These are phyloP conservation scores for Apamea epomidion DNA, from an alignment of 2,888 invertebrate genomes.

Conservation along the genomic window DNA sequence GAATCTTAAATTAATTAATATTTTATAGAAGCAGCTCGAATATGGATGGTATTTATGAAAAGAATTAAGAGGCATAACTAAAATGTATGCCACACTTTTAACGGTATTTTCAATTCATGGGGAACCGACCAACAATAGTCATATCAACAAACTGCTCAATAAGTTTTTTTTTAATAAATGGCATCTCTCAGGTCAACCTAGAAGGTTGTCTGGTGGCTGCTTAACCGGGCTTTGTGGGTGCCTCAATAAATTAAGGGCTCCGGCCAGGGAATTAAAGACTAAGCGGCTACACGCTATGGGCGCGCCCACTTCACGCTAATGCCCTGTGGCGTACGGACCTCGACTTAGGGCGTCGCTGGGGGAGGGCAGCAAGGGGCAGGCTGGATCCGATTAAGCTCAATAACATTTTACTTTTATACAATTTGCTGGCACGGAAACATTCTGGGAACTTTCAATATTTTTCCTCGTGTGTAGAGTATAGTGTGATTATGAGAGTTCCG, in stretches of 20 bases:
- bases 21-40: conserved; percentile 11
- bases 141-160: conserved; percentile 65
- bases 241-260: neutral
- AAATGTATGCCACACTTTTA: conserved; percentile 13
- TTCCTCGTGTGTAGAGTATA: conserved; percentile 34
- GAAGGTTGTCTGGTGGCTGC: neutral
- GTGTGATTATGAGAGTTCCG: conserved; percentile 35
- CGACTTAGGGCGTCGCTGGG: neutral
- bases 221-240: neutral
- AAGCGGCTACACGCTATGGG: neutral
- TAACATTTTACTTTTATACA: conserved; percentile 44
- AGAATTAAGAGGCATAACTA: neutral
- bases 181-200: neutral
- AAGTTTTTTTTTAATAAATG: conserved; percentile 24
- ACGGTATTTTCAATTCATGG: conserved; percentile 28
- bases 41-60: neutral
- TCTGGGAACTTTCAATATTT: conserved; percentile 40
- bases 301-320: neutral
- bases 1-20: neutral
- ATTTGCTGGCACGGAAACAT: conserved; percentile 25
- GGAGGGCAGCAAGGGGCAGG: neutral
- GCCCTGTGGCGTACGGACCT: neutral
- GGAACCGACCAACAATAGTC: conserved; percentile 54
- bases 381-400: conserved; percentile 43
- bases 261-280: neutral